Evolutionary conservation across 2,113 vertebrate genomes (phyloP).

Genomic region (Sciurus niger): DNA sequence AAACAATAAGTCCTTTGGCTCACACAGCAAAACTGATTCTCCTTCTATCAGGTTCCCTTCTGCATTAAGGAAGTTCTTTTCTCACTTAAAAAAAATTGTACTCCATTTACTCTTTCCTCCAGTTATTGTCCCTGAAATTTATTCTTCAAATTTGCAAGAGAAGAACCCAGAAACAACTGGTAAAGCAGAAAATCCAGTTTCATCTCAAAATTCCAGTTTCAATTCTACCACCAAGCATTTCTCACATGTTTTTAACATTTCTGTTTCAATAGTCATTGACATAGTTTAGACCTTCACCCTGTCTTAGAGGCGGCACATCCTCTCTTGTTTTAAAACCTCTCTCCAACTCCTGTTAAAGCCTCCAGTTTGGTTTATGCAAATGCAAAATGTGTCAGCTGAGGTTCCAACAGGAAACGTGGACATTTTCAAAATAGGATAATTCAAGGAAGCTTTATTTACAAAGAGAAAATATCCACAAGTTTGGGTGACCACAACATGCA

Average conservation of each 20-base stretch:
- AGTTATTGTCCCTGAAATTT: no score
- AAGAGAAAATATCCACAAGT: not conserved
- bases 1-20: no score
- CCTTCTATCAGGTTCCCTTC: no score
- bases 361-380: slow-evolving; percentile 5
- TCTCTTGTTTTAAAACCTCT: not conserved
- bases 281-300: not conserved
- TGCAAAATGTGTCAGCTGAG: not conserved
- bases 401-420: not conserved
- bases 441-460: slow-evolving; percentile 12
- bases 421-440: not conserved
- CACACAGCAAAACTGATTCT: no score
- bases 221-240: not conserved
- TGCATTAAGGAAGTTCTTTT: no score
- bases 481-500: not conserved
- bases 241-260: not conserved
- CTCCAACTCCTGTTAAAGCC: not conserved
- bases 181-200: no score
- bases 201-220: no score
- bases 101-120: no score
- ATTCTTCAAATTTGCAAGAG: no score
- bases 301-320: no score
- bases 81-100: no score
- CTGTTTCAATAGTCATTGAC: not conserved
- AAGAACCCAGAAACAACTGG: no score